These are phyloP conservation scores for Cosmia pyralina DNA, from an alignment of 2,888 invertebrate species.

Conservation along the genomic window DNA sequence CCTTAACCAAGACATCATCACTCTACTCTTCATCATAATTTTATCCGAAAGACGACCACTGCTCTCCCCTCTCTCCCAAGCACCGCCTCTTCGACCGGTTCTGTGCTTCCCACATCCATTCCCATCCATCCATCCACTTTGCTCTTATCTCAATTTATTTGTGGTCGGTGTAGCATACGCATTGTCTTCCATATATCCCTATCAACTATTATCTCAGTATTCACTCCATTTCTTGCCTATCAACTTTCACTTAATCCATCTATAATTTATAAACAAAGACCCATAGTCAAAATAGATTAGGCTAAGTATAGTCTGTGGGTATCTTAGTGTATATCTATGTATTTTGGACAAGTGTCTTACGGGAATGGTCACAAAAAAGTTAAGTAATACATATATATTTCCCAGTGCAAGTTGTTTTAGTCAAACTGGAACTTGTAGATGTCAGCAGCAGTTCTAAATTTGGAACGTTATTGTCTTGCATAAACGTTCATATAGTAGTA, in stretches of 20 bases:
- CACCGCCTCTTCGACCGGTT: too few relatives aligned
- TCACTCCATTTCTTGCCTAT: neutral
- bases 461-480: slow-evolving; percentile 27
- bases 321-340: neutral
- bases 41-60: too few relatives aligned
- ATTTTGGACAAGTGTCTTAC: neutral
- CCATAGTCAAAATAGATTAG: too few relatives aligned
- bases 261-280: neutral
- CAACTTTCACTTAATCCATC: neutral
- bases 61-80: too few relatives aligned
- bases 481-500: slow-evolving; percentile 32
- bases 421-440: slow-evolving; percentile 38
- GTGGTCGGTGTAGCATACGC: neutral
- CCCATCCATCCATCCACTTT: neutral
- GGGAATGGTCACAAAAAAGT: slow-evolving; percentile 6
- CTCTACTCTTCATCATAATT: too few relatives aligned
- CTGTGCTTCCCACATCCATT: too few relatives aligned
- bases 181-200: too few relatives aligned
- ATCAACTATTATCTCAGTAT: neutral
- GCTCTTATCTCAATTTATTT: neutral
- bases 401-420: slow-evolving; percentile 20
- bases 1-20: neutral
- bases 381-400: slow-evolving; percentile 3
- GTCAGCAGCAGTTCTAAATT: slow-evolving; percentile 30
- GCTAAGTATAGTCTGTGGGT: too few relatives aligned